Evolutionary conservation across 2,888 invertebrate species (phyloP).

Genomic region (Archips crataeganus): DNA sequence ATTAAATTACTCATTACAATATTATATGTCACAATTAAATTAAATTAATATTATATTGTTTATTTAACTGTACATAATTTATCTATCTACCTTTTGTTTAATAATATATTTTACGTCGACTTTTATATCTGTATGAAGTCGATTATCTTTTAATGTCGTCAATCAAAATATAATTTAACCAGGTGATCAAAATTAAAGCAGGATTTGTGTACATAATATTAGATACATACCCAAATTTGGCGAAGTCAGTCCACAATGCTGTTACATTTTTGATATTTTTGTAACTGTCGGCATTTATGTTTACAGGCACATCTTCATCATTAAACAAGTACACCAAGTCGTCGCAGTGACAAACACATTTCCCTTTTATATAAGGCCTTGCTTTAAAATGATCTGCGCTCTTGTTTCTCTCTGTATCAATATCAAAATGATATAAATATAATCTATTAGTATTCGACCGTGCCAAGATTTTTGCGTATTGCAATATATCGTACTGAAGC

Average conservation of each 20-base stretch:
- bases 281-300: slow-evolving; percentile 32
- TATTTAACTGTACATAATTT: too few relatives aligned
- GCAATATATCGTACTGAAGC: slow-evolving; percentile 34
- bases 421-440: slow-evolving; percentile 44
- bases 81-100: too few relatives aligned
- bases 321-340: slow-evolving; percentile 44
- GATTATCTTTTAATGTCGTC: too few relatives aligned
- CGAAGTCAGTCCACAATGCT: slow-evolving; percentile 46
- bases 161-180: too few relatives aligned
- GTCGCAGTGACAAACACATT: slow-evolving; percentile 43
- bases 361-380: slow-evolving; percentile 8
- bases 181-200: too few relatives aligned
- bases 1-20: too few relatives aligned
- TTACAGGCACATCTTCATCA: slow-evolving; percentile 12
- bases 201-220: too few relatives aligned
- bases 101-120: too few relatives aligned
- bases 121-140: too few relatives aligned
- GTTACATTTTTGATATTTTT: slow-evolving; percentile 40
- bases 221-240: slow-evolving; percentile 44
- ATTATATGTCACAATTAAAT: too few relatives aligned
- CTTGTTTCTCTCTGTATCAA: slow-evolving; percentile 43
- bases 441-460: slow-evolving; percentile 36
- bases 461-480: slow-evolving; percentile 31
- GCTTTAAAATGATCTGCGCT: slow-evolving; percentile 12
- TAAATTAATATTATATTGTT: too few relatives aligned